Conservation (phyloP, 2,888 invertebrate genomes). For the Andrena camellia region DNA sequence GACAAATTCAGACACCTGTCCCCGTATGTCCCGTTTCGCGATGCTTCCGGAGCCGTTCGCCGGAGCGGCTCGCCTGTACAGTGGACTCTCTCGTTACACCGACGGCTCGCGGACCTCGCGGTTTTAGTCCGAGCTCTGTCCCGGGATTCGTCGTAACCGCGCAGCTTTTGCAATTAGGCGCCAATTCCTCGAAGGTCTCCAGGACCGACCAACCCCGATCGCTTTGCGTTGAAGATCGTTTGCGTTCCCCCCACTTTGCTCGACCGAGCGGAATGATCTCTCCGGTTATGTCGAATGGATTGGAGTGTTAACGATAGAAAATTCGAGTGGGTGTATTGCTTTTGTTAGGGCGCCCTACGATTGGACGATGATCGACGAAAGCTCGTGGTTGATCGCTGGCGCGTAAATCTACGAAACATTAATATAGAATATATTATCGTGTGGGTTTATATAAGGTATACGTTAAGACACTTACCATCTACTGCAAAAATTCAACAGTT, state of each 20-base stretch:
- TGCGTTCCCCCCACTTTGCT: not conserved
- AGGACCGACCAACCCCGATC: constrained; percentile 41
- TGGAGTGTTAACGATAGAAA: no score
- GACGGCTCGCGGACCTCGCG: not conserved
- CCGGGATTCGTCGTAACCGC: constrained; percentile 10
- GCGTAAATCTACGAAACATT: constrained; percentile 83
- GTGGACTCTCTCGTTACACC: no score
- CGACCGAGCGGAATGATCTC: no score
- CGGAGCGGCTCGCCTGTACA: no score
- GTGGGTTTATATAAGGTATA: constrained; percentile 81
- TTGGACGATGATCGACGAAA: constrained; percentile 42
- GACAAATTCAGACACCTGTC: constrained; percentile 62
- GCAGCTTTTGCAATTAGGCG: constrained; percentile 31
- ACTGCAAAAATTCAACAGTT: constrained; percentile 84
- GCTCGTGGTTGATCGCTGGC: constrained; percentile 46
- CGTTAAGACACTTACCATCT: constrained; percentile 83
- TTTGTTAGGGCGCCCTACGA: no score
- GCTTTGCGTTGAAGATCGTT: constrained; percentile 34
- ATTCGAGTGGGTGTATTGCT: no score
- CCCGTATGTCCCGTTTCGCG: not conserved
- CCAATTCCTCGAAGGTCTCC: constrained; percentile 65
- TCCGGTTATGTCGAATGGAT: no score
- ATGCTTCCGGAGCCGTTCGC: no score
- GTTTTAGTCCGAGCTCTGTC: not conserved
- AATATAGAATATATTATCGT: constrained; percentile 83